Base-by-base conservation (phyloP, 2,113 vertebrate species). In the Oreochromis niloticus region DNA sequence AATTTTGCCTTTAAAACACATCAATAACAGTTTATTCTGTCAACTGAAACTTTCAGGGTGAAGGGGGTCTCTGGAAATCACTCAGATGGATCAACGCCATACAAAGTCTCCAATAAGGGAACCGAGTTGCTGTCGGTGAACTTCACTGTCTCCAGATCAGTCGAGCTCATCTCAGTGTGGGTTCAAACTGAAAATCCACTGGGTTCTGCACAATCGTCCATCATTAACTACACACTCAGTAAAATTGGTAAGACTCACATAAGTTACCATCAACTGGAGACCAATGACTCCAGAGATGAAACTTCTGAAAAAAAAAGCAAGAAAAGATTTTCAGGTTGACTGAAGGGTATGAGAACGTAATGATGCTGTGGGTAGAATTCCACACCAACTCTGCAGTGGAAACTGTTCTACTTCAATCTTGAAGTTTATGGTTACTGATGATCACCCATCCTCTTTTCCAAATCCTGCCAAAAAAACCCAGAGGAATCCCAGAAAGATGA, bases 221-320 rank as follows among this genome's bases (percentile, higher is more conserved):
- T 46, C 7, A 9, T 84, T 24, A 94, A 85, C 73, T 94, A 95
- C 88, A 89, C 32, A 2, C 94, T 96, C 56, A 86, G 66, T 13
- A 89, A 96, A 80, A 96, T 96, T 9, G 95, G 96, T 97, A 90
- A 87, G 91, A 71, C 27, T 54, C 6, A 19, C 10, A 34, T 9
- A 8, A 55, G 7, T 27, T 78, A 46, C 24, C 43, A 50, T 19
- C 6, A 30, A 56, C 30, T 75, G 14, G 41, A 12, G 36, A 34
- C 36, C 50, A 56, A 52, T 5, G 30, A 61, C 34, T 43, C 43
- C 71, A 78, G 71, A 19, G 24, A 50, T 32, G 27, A 32, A 34
- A 78, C 46, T 75, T 75, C 9, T 75, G 14, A 1, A 0, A 6
- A 0, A 52, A 46, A 71, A 16, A 75, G 71, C 43, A 32, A 68